Evolutionary conservation across 2,888 invertebrate genomes (phyloP).

Genomic region (Plemyria rubiginata): DNA sequence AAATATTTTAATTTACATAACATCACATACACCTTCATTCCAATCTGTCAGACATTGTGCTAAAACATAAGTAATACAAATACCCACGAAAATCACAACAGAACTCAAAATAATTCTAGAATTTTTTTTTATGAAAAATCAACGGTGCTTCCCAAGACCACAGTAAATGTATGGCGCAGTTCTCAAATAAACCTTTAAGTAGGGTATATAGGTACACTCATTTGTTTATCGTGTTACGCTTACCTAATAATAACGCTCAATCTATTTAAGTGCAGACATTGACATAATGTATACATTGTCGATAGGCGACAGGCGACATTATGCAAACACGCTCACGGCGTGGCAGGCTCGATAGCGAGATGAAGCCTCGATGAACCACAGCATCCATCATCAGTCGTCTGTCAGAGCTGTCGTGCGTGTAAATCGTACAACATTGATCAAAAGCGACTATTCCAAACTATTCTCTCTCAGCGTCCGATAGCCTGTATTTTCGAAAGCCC

Average conservation of each 20-base stretch:
- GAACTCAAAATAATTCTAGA: too few species aligned
- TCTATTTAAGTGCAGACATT: constrained; percentile 14
- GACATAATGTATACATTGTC: constrained; percentile 30
- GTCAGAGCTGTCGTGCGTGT: constrained; percentile 35
- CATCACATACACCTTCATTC: too few species aligned
- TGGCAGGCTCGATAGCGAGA: constrained; percentile 32
- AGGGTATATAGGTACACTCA: too few species aligned
- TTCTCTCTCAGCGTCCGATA: constrained; percentile 43
- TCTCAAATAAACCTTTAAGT: too few species aligned
- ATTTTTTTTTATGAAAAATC: too few species aligned
- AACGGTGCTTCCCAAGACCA: too few species aligned
- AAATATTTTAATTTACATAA: too few species aligned
- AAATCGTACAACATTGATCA: constrained; percentile 42
- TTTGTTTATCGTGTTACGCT: neutral
- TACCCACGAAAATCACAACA: too few species aligned
- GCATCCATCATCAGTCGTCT: constrained; percentile 35
- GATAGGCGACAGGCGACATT: constrained; percentile 26
- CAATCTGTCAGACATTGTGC: too few species aligned
- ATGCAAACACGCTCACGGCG: constrained; percentile 31
- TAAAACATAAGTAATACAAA: too few species aligned
- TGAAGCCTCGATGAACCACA: constrained; percentile 26
- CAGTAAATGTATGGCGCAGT: too few species aligned
- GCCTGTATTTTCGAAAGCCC: constrained; percentile 63
- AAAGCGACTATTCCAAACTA: constrained; percentile 44
- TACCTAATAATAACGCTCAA: constrained; percentile 15